Conservation (phyloP, 2,888 invertebrate species). For the Sisyra terminalis region DNA sequence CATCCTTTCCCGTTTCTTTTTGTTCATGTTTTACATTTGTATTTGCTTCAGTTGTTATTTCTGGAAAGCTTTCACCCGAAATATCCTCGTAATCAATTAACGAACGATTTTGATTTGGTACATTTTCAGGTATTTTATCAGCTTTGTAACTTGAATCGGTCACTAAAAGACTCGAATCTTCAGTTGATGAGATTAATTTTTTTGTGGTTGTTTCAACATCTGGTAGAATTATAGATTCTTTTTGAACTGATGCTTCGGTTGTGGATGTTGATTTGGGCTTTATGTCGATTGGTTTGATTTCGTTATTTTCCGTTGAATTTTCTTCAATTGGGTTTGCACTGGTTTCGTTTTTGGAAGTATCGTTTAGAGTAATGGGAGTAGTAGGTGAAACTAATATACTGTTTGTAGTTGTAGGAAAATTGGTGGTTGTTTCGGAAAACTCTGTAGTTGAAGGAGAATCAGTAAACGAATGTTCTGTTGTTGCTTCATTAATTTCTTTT, state of each 20-base stretch:
- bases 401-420: neutral
- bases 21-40: constrained; percentile 8
- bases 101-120: constrained; percentile 6
- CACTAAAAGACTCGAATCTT: neutral
- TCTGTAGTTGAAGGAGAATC: constrained; percentile 20
- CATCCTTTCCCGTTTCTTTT: constrained; percentile 10
- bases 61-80: constrained; percentile 3
- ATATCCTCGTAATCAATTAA: constrained; percentile 1
- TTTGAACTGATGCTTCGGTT: constrained; percentile 10
- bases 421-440: neutral
- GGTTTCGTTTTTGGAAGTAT: constrained; percentile 15
- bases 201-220: constrained; percentile 8
- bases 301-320: constrained; percentile 17
- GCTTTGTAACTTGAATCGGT: constrained; percentile 9
- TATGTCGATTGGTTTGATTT: constrained; percentile 23
- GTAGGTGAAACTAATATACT: constrained; percentile 19
- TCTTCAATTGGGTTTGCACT: constrained; percentile 15
- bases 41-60: constrained; percentile 6
- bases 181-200: neutral
- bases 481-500: constrained; percentile 17
- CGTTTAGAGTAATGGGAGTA: constrained; percentile 16
- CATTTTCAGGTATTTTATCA: constrained; percentile 6
- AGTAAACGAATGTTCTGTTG: constrained; percentile 25
- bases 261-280: constrained; percentile 16
- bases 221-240: constrained; percentile 9